These are phyloP conservation scores for Limnephilus lunatus DNA, from an alignment of 2,888 invertebrate genomes.

Conservation along the genomic window DNA sequence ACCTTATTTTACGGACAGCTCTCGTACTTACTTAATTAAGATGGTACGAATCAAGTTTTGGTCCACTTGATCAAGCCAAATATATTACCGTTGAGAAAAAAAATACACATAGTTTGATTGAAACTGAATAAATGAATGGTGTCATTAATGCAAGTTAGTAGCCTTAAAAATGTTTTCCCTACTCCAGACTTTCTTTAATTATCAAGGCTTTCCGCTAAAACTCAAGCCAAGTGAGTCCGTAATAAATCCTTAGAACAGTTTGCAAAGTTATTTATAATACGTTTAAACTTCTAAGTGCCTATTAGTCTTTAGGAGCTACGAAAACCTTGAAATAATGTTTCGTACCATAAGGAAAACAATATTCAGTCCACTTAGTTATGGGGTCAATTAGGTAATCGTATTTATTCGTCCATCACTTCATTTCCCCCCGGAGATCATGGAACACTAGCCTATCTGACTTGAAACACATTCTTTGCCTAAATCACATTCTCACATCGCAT, in stretches of 20 bases:
- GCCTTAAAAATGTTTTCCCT: background rate
- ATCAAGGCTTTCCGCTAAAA: background rate
- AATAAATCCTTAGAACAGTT: background rate
- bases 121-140: too few species aligned
- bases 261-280: background rate
- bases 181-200: background rate
- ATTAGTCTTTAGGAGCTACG: background rate
- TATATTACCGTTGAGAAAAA: too few species aligned
- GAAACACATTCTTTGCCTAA: background rate
- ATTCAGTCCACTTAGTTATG: background rate
- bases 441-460: background rate
- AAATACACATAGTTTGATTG: background rate
- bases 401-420: background rate
- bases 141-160: too few species aligned
- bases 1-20: too few species aligned
- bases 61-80: too few species aligned
- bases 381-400: background rate
- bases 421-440: background rate
- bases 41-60: too few species aligned
- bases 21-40: too few species aligned
- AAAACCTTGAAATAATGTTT: background rate
- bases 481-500: background rate
- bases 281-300: background rate
- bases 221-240: background rate
- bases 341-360: background rate